Conservation (phyloP, 2,113 vertebrate species). For the Perccottus glenii region DNA sequence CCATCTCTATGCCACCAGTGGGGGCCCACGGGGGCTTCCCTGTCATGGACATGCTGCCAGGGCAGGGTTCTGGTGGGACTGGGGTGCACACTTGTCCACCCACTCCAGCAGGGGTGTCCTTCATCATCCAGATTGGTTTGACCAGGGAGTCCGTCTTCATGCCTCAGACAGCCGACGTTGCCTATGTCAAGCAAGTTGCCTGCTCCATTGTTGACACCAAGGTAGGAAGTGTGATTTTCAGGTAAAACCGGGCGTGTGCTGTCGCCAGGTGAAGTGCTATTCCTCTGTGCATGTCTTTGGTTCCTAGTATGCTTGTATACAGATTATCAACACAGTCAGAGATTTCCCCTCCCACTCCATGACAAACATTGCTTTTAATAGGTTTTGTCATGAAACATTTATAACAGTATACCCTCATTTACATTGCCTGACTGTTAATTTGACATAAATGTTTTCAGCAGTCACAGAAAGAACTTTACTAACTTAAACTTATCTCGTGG, state of each 20-base stretch:
- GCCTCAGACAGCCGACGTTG: slow-evolving; percentile 83
- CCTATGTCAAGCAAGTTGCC: slow-evolving; percentile 89
- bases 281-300: neutral
- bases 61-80: slow-evolving; percentile 51
- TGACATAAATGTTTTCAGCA: too few species aligned
- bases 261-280: slow-evolving; percentile 10
- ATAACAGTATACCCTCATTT: too few species aligned
- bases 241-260: neutral
- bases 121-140: slow-evolving; percentile 91
- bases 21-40: slow-evolving; percentile 46
- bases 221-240: slow-evolving; percentile 71
- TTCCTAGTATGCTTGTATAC: neutral
- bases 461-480: too few species aligned
- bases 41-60: slow-evolving; percentile 56
- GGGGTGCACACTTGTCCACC: slow-evolving; percentile 45
- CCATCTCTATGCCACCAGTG: slow-evolving; percentile 50
- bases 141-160: slow-evolving; percentile 87
- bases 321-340: neutral
- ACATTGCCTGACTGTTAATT: too few species aligned
- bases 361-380: neutral
- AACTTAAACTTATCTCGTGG: too few species aligned
- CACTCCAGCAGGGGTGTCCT: slow-evolving; percentile 81
- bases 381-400: too few species aligned
- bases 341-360: neutral
- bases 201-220: slow-evolving; percentile 93